Evolutionary conservation across 1,140 invertebrate species (phyloP).

Genomic region (Cherax quadricarinatus): DNA sequence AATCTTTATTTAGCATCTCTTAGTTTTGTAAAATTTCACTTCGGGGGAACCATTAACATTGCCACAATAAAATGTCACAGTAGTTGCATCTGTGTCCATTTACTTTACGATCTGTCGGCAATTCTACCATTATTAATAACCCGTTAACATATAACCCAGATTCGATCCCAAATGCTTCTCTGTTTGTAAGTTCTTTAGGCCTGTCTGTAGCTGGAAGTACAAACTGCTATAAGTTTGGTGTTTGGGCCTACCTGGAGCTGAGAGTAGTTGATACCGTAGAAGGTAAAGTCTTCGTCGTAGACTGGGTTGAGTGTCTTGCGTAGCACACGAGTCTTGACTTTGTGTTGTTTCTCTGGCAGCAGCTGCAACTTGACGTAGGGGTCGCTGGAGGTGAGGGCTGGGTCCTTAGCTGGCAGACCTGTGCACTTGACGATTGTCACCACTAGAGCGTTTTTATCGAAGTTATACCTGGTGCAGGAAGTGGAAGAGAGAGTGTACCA

Average conservation of each 20-base stretch:
- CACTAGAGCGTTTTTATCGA: slow-evolving; percentile 91
- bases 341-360: slow-evolving; percentile 95
- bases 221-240: neutral
- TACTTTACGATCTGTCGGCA: no score
- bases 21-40: no score
- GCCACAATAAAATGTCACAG: no score
- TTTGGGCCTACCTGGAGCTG: slow-evolving; percentile 82
- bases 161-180: no score
- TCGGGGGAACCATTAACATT: no score
- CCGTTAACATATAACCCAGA: no score
- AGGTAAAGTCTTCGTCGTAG: slow-evolving; percentile 97
- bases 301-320: slow-evolving; percentile 94
- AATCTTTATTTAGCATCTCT: no score
- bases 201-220: no score
- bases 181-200: no score
- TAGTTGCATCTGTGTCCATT: no score
- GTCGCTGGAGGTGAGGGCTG: slow-evolving; percentile 84
- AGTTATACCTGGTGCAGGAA: slow-evolving; percentile 83
- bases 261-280: slow-evolving; percentile 91
- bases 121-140: no score
- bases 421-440: slow-evolving; percentile 93
- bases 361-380: slow-evolving; percentile 97
- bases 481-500: no score
- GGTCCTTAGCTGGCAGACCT: slow-evolving; percentile 88
- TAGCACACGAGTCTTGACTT: slow-evolving; percentile 95